Conservation (phyloP, 1,140 invertebrate genomes). For the Drosophila ficusphila region DNA sequence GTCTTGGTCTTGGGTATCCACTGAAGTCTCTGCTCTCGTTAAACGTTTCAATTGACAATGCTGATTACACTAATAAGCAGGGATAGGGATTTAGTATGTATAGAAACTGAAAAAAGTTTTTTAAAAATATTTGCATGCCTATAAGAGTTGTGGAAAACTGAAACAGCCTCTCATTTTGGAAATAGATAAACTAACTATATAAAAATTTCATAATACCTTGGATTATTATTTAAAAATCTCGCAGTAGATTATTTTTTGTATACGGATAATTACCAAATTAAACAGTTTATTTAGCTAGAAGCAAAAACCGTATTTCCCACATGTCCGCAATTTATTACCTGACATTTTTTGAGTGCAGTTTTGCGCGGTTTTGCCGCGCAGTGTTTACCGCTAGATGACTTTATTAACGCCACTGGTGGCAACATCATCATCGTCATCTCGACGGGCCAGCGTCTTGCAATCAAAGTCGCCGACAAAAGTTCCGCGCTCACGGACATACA, state of each 20-base stretch:
- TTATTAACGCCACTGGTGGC: constrained; percentile 68
- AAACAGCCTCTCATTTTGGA: too few species aligned
- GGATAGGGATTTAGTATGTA: not conserved
- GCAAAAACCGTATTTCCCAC: not conserved
- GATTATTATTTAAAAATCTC: too few species aligned
- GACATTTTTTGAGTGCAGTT: not conserved
- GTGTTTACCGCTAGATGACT: constrained; percentile 74
- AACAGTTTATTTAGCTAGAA: not conserved
- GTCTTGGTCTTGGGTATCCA: constrained; percentile 47
- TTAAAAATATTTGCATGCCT: too few species aligned
- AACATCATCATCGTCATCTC: constrained; percentile 40
- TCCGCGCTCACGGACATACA: constrained; percentile 45
- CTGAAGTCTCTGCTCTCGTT: constrained; percentile 48
- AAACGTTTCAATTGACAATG: constrained; percentile 77
- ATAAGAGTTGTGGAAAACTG: too few species aligned
- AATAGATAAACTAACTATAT: too few species aligned
- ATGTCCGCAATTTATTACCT: not conserved
- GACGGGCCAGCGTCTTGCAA: constrained; percentile 47
- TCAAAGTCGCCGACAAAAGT: constrained; percentile 65
- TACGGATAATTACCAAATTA: too few species aligned
- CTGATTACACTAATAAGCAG: constrained; percentile 50
- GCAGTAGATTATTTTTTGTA: too few species aligned
- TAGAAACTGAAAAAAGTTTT: too few species aligned
- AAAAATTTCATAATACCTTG: too few species aligned
- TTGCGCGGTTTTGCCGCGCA: constrained; percentile 4